Evolutionary conservation across 2,888 invertebrate genomes (phyloP).

Genomic region (Ochlodes sylvanus): DNA sequence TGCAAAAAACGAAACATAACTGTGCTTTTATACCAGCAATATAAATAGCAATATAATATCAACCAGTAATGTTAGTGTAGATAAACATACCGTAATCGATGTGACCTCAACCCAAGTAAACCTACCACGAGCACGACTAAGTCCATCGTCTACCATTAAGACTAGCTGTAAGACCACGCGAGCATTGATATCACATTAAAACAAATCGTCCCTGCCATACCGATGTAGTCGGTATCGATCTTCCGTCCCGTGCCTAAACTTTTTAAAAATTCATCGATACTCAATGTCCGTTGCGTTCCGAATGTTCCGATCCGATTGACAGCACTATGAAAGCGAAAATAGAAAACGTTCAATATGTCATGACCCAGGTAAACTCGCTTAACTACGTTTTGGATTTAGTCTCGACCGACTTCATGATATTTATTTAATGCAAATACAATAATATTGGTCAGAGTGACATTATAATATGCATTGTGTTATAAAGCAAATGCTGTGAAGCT

Average conservation of each 20-base stretch:
- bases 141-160: constrained; percentile 31
- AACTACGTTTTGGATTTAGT: background rate
- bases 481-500: too few species aligned
- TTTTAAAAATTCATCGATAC: constrained; percentile 79
- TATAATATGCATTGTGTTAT: background rate
- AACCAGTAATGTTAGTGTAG: constrained; percentile 36
- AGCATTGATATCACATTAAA: constrained; percentile 44
- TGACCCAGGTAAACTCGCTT: constrained; percentile 4
- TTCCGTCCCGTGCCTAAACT: constrained; percentile 77
- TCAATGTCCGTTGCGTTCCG: constrained; percentile 61
- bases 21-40: background rate
- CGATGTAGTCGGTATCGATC: constrained; percentile 71
- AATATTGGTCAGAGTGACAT: background rate
- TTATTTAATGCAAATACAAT: too few species aligned
- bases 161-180: constrained; percentile 33
- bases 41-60: background rate
- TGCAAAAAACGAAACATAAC: too few species aligned
- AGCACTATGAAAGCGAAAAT: constrained; percentile 24
- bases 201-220: constrained; percentile 64
- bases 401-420: background rate
- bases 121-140: constrained; percentile 28
- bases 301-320: constrained; percentile 58
- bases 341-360: constrained; percentile 22
- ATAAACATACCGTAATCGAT: background rate
- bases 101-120: constrained; percentile 7